Conservation (phyloP, 2,113 vertebrate species). For the Mobula birostris region DNA sequence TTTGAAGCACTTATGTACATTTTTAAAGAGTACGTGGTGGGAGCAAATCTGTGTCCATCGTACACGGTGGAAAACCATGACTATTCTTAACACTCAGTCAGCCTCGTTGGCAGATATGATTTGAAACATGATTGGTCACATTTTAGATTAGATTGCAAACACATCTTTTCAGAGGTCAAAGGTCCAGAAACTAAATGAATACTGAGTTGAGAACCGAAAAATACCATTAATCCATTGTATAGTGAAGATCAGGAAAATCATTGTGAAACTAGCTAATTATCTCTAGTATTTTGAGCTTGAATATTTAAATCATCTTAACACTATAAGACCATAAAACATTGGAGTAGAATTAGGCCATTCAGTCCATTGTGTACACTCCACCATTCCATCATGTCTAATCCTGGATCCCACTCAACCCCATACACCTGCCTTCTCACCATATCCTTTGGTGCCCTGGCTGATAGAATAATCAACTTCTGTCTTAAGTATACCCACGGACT, state of each 20-base stretch:
- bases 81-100: background rate
- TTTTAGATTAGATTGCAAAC: conserved; percentile 3
- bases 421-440: no score
- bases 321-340: no score
- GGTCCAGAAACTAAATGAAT: background rate
- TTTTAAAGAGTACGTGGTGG: background rate
- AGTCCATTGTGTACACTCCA: no score
- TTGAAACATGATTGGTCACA: background rate
- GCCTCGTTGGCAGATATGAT: background rate
- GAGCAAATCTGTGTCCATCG: background rate
- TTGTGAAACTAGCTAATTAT: background rate
- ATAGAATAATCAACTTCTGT: no score
- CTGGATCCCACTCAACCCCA: no score
- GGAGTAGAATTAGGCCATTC: no score
- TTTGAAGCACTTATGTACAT: no score
- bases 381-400: no score
- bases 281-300: background rate
- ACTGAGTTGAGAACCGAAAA: background rate
- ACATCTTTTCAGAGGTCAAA: background rate
- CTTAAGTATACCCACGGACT: no score
- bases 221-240: background rate
- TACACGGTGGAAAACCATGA: background rate
- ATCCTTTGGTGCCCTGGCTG: no score
- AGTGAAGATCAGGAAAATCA: background rate
- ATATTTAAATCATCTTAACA: background rate